Percentiles rank a stretch among this genome's conserved stretches.
These are phyloP conservation scores for Ciconia boyciana DNA, from an alignment of 2,113 vertebrate genomes.

Conservation along the genomic window DNA sequence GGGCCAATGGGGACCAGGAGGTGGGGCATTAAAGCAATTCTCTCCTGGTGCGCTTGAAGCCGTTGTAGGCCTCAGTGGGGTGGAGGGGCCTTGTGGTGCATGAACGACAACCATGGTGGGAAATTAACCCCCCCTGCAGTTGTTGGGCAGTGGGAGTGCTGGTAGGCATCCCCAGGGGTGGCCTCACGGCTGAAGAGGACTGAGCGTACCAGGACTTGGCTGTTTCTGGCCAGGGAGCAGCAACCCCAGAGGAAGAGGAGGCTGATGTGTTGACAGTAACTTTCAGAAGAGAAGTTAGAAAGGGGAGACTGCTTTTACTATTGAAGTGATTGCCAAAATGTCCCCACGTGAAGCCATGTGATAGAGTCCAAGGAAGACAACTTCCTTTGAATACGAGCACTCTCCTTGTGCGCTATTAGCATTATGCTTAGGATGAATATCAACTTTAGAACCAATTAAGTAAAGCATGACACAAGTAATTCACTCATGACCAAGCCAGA, in stretches of 20 bases:
- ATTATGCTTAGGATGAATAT: not conserved
- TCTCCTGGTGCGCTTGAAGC: not conserved
- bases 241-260: too few species aligned
- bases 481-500: not conserved
- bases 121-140: fast-evolving
- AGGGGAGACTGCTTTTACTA: not conserved
- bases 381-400: not conserved
- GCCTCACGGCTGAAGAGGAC: not conserved
- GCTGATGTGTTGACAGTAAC: too few species aligned
- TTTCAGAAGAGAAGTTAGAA: not conserved
- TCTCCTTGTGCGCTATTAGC: not conserved
- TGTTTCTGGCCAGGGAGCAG: not conserved
- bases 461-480: not conserved
- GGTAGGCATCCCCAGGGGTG: too few species aligned
- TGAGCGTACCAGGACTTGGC: not conserved
- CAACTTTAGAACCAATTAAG: not conserved
- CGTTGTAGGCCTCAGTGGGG: too few species aligned
- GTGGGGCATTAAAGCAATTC: fast-evolving
- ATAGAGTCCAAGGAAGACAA: not conserved
- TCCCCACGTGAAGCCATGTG: not conserved
- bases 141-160: not conserved
- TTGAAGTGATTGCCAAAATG: not conserved
- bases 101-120: not conserved
- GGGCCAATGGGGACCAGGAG: not conserved
- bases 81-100: not conserved